Base-by-base conservation (phyloP, 1,140 invertebrate genomes). In the Grapholita molesta region DNA sequence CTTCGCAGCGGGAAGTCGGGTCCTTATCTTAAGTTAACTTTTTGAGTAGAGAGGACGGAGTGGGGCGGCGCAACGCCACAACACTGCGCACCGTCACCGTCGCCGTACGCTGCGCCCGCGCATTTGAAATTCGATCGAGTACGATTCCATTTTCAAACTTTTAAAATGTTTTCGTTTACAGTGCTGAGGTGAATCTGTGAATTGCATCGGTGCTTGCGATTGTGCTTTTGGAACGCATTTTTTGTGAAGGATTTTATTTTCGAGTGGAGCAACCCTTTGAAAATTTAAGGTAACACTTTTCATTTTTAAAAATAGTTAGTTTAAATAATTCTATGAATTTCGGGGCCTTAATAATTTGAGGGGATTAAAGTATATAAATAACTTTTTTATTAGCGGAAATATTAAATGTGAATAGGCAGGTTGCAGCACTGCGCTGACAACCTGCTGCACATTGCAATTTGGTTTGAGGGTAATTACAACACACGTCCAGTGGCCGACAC, bases 131-230 rank as follows among this genome's bases (percentile, higher is more conserved):
- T 70, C 73, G 72, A 74, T 74, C 72, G 48, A 65, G 55, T 76
- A 64, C 77, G 77, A 86, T 77, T 53, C 42, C 53, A 55, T 82
- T 84, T 74, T 75, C 75, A 86, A 80, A 77, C 71, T 70, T 72
- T 69, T 66, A 80, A 80, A 73, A 89, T 89, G 86, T 82, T 77
- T 83, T 73, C 82, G 73, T 76, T 80, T 79, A 78, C 73, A 87
- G 86, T 89, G 82, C 70, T 79, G 66, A 86, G 82, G 85, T 88
- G 85, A 89, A 83, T 64, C 52, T 70, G 76, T 78, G 76, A 30
- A 48, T 69, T 28, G 30, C 53, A 35, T 71, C 32, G 67, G 77
- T 80, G 80, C 28, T 65, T 68, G 70, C 70, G 55, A 72, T 73
- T 76, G 79, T 85, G 77, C 66, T 67, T n/a, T 73, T 71, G 70